These are phyloP conservation scores for Glyptemys insculpta DNA, from an alignment of 2,797 vertebrate species.

Conservation along the genomic window DNA sequence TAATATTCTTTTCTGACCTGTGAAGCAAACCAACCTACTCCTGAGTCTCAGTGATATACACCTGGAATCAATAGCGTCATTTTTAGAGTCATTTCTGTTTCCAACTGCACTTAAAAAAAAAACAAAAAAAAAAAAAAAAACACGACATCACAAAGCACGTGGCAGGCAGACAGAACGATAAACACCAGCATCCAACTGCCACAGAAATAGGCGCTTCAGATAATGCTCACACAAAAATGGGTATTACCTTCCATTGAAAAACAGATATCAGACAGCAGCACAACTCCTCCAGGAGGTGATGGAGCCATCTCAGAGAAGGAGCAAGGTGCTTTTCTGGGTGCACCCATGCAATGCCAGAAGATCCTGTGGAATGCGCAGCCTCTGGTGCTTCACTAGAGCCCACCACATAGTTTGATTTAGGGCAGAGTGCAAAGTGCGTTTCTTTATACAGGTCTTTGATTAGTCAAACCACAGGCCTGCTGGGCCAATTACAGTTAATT, in stretches of 20 bases:
- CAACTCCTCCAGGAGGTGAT: neutral
- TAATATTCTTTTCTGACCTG: neutral
- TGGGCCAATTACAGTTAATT: neutral
- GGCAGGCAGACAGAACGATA: neutral
- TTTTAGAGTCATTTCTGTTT: neutral
- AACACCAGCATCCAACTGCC: neutral
- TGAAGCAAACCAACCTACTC: neutral
- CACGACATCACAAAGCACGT: neutral
- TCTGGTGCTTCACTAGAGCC: neutral
- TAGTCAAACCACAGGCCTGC: neutral
- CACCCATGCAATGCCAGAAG: neutral
- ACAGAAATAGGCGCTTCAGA: neutral
- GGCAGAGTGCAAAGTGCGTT: neutral
- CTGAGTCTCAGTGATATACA: neutral
- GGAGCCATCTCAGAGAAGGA: neutral
- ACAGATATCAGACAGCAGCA: neutral
- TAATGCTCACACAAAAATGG: neutral
- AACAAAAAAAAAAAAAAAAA: too few relatives aligned
- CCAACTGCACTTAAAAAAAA: neutral
- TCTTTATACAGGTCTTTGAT: neutral
- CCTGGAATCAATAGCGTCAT: neutral
- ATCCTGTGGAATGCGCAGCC: neutral
- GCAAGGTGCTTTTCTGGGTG: neutral
- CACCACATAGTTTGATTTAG: neutral
- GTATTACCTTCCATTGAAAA: neutral